Evolutionary conservation across 2,888 invertebrate species (phyloP), one percentile per base, ranked within the genome.

Genomic region (Aspidiotus destructor): DNA sequence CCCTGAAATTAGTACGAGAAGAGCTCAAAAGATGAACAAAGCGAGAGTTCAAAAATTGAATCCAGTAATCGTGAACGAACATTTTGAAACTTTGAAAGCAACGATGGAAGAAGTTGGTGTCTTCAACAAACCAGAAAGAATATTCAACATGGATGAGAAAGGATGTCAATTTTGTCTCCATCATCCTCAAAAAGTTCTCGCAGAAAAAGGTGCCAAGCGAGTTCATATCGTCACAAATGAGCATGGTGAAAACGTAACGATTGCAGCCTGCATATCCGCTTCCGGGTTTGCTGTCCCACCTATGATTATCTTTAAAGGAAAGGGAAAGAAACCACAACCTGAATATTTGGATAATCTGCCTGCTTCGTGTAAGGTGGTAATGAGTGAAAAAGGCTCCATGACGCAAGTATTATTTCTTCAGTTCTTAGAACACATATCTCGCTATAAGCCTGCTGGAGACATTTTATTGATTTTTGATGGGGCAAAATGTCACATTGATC

Each of bases 161-260:
- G 74, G 74, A 1, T 74, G 74, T 69, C 61, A 73, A 1, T 67
- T 76, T 9, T 75, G 73, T 6, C 41, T 76, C 2, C 76, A 76
- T 62, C 70, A 76, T 11, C 71, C 73, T 58, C 75, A 72, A 67
- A 68, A 40, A 9, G 74, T 76, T 13, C 63, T 75, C 16, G 74
- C 74, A 9, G 53, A 72, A 72, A 75, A 74, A 72, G 75, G 75
- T 9, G 64, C 73, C n/a, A 74, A 74, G 71, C 71, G 74, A 52
- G 74, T 75, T 13, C 74, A 75, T 63, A 57, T 75, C 8, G 64
- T 74, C 9, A 73, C 74, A 7, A 70, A 69, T 41, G 76, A 77
- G 68, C 76, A 77, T 71, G 76, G 70, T 28, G 74, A 76, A 73
- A 76, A 75, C 70, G 74, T 75, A 7, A 75, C 75, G 48, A 71